phyloP scores from a whole-genome alignment of 2,888 invertebrate genomes.

The Drosophila niveifrons region DNA sequence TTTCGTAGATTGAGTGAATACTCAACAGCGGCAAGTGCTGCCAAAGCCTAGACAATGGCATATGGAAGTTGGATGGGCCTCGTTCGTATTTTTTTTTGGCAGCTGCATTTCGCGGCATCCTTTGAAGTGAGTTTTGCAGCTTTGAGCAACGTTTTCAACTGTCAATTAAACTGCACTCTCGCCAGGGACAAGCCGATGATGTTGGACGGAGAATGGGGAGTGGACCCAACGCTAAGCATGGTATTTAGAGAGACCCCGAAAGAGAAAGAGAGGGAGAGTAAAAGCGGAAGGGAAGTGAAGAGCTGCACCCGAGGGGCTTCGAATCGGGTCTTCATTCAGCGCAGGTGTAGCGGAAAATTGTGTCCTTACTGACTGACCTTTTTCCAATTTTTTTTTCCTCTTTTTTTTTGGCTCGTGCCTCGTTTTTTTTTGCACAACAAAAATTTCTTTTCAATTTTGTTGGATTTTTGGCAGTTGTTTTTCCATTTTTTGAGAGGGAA shows the following conservation, averaged over 20 bases:
- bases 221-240: slow-evolving; percentile 48
- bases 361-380: slow-evolving; percentile 56
- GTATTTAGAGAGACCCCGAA: slow-evolving; percentile 41
- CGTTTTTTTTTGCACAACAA: slow-evolving; percentile 23
- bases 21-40: neutral
- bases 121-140: slow-evolving; percentile 63
- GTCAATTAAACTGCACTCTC: slow-evolving; percentile 71
- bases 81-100: slow-evolving; percentile 22
- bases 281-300: neutral
- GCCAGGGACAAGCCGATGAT: slow-evolving; percentile 57
- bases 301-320: neutral
- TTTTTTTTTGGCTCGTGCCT: neutral
- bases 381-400: slow-evolving; percentile 3
- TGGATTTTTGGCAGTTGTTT: slow-evolving; percentile 22
- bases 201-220: slow-evolving; percentile 13
- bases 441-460: slow-evolving; percentile 48
- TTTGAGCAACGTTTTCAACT: slow-evolving; percentile 63
- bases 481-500: neutral
- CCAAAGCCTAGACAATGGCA: slow-evolving; percentile 53
- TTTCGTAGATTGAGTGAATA: slow-evolving; percentile 2
- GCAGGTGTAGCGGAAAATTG: slow-evolving; percentile 66
- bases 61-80: slow-evolving; percentile 38
- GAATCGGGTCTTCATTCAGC: slow-evolving; percentile 44
- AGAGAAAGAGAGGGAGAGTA: slow-evolving; percentile 13
- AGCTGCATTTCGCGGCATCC: slow-evolving; percentile 51